Base-by-base conservation (phyloP, 2,888 invertebrate species). In the Scaptomyza caliginosa region DNA sequence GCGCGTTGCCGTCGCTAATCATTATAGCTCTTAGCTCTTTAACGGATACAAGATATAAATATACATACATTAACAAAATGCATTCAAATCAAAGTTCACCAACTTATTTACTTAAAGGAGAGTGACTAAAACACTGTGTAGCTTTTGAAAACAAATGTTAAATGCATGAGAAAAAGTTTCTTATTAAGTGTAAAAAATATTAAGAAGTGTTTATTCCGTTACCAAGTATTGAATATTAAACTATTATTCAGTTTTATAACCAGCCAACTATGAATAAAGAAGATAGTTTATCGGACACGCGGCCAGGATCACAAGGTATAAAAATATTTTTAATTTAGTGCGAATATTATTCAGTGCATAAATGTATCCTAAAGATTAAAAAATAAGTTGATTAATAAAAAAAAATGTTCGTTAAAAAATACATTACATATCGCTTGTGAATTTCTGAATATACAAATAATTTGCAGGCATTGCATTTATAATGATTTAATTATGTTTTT, bases 221-320 rank as follows among this genome's bases (percentile, higher is more conserved):
- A 13, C 28, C 13, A 13, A 4, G 21, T 60, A 11, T 46, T 30
- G 13, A 8, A 8, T 21, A 17, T 8, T 8, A 19, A 5, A 11
- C 30, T 16, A 19, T 11, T 16, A 28, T 36, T 49, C 7, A 45
- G 28, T n/a, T 17, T 16, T 16, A 17, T 17, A 23, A 42, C 17
- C 17, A 54, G 24, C 5, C 24, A 24, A 58, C 52, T 16, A 89
- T 89, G 89, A 89, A 88, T 64, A 88, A 89, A 58, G 89, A 89
- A 43, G 89, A 89, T 38, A 67, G 56, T 43, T 57, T 77, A 43
- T 48, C 76, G 38, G 77, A 86, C 56, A 54, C 76, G 24, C 88
- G 87, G 36, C 84, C 89, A 17, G 62, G 74, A 34, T 76, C 88
- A 4, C 89, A 89, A 89, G 89, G 89, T 89, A 84, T 65, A n/a